Evolutionary conservation across 2,113 vertebrate species (phyloP), one percentile per base, ranked within the genome.

Genomic region (Alligator sinensis): DNA sequence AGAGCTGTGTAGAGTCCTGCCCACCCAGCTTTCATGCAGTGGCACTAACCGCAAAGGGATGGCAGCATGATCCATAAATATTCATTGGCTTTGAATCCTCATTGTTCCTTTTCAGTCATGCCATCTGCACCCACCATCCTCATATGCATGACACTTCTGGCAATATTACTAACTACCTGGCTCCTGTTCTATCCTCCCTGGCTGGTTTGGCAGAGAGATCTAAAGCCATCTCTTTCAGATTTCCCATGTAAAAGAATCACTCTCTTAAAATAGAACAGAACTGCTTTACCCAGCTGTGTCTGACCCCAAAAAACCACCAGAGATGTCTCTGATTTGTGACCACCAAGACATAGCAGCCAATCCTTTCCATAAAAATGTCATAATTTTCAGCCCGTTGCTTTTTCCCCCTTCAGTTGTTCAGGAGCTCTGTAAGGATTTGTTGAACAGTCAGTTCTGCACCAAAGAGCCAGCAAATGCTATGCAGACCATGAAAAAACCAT

Each of bases 21-120:
- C 77, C 62, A 47, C 30, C 28, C 10, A 22, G 4, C 66, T 22
- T 66, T 66, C 82, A 55, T 6, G 22, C 75, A 64, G 30, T 30
- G 5, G 30, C 25, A 21, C 1, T 15, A 83, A 63, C 59, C 24
- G 4, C 0, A 0, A 14, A 63, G 76, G 19, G 30, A 22, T 0
- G 0, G 11, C 5, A 4, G 70, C 57, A 7, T 2, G 16, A 13
- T 13, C 38, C 74, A 2, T 1, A 3, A 7, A 4, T 12, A 87
- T 54, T 84, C n/a, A 0, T 11, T 38, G 11, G 34, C 34, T 38
- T 38, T 19, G 17, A 72, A 72, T 30, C 34, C 13, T 19, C 68
- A 7, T n/a, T 80, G 55, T 28, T 54, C 2, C 6, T 58, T 79
- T 58, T 62, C 77, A 17, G 11, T 6, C 2, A 9, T 22, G n/a